These are phyloP conservation scores for Eulemur rubriventer DNA, from an alignment of 2,797 vertebrate genomes.

Conservation along the genomic window DNA sequence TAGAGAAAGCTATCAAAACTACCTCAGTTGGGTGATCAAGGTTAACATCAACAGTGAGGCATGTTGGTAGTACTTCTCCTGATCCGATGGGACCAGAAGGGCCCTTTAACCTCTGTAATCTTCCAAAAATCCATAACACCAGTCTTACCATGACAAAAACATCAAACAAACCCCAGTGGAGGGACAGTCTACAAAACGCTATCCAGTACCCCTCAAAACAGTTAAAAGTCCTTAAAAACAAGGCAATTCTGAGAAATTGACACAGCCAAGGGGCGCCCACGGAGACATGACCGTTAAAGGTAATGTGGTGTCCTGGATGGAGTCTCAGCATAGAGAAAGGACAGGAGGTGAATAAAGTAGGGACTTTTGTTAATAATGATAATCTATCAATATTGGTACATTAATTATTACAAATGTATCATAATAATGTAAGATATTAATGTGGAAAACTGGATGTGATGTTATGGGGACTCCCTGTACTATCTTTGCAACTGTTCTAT, in stretches of 20 bases:
- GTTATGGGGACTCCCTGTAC: neutral
- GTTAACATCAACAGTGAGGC: neutral
- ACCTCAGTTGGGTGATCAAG: neutral
- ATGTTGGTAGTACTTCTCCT: neutral
- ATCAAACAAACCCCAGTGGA: neutral
- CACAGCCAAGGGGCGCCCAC: neutral
- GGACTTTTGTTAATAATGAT: neutral
- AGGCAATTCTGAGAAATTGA: neutral
- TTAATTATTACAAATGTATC: neutral
- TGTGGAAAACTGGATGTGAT: neutral
- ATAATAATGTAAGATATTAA: neutral
- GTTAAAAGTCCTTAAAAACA: neutral
- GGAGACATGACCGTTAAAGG: neutral
- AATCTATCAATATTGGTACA: neutral
- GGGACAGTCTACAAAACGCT: neutral
- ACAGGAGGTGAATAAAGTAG: neutral
- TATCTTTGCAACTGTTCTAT: neutral
- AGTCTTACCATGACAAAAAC: neutral
- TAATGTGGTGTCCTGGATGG: neutral
- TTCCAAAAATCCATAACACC: neutral
- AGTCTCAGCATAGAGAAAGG: neutral
- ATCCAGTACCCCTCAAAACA: neutral
- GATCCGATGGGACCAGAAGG: neutral
- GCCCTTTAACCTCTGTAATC: neutral
- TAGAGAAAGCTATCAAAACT: neutral